These are phyloP conservation scores for Eupleurogrammus muticus DNA, from an alignment of 2,797 vertebrate species.

Conservation along the genomic window DNA sequence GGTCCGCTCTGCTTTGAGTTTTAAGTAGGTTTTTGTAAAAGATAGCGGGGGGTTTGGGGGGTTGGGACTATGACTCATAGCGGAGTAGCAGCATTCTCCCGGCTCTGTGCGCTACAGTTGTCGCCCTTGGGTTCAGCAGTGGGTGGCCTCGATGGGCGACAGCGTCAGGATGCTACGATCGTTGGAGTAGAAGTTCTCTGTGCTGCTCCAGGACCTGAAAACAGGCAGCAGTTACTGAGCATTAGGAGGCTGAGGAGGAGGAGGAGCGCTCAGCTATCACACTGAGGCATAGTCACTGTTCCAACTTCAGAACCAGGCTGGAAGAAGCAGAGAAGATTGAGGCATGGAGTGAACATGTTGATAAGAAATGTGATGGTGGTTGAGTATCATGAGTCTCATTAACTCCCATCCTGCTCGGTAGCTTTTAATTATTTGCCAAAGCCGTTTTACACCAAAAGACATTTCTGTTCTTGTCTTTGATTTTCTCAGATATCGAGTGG, in stretches of 20 bases:
- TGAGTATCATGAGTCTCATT: slow-evolving; percentile 50
- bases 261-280: neutral
- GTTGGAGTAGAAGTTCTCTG: slow-evolving; percentile 92
- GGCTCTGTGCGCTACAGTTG: slow-evolving; percentile 36
- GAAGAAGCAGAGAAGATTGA: slow-evolving; percentile 44
- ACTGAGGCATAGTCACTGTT: too few relatives aligned
- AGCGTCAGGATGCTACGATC: slow-evolving; percentile 97
- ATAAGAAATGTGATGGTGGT: slow-evolving; percentile 54
- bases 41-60: neutral
- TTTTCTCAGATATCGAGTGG: neutral
- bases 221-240: slow-evolving; percentile 84
- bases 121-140: slow-evolving; percentile 77
- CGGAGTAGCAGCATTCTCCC: slow-evolving; percentile 1
- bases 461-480: neutral
- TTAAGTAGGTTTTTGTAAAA: slow-evolving; percentile 29
- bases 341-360: slow-evolving; percentile 55
- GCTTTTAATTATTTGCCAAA: neutral
- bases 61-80: slow-evolving; percentile 30
- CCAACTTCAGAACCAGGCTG: slow-evolving; percentile 16
- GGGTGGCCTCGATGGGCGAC: slow-evolving; percentile 89
- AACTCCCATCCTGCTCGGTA: slow-evolving; percentile 1
- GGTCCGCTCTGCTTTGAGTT: slow-evolving; percentile 2
- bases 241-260: slow-evolving; percentile 57
- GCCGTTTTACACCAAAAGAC: neutral
- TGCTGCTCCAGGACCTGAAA: slow-evolving; percentile 95